Evolutionary conservation across 2,797 vertebrate species (phyloP).

Genomic region (Sebastes taczanowskii): DNA sequence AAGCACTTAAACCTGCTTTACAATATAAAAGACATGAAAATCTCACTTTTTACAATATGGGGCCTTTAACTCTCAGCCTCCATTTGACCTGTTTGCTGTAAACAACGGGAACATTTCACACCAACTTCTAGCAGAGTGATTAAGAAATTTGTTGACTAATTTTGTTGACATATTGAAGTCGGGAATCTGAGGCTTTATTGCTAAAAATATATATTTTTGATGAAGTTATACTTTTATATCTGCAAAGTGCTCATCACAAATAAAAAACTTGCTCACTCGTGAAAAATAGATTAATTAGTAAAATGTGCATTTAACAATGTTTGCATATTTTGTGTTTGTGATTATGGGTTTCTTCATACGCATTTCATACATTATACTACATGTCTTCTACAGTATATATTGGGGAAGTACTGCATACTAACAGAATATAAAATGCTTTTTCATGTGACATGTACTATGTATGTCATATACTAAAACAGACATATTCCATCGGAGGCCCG

Average conservation of each 20-base stretch:
- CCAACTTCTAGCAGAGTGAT: background rate
- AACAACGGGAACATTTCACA: background rate
- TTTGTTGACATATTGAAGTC: background rate
- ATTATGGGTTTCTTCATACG: background rate
- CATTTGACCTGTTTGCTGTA: background rate
- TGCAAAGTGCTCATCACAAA: background rate
- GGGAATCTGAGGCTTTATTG: background rate
- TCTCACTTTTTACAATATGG: too few relatives aligned
- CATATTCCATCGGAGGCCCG: too few relatives aligned
- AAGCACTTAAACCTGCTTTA: too few relatives aligned
- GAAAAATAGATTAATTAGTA: background rate
- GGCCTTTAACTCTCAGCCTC: too few relatives aligned
- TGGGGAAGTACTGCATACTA: too few relatives aligned
- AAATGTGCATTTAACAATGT: background rate
- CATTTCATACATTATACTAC: background rate
- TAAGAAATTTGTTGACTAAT: background rate
- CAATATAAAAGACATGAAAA: too few relatives aligned
- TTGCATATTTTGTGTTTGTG: background rate
- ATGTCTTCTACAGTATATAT: background rate
- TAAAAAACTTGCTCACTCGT: background rate
- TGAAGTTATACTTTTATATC: background rate
- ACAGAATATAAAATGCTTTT: background rate
- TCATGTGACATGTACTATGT: background rate
- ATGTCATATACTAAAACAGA: background rate
- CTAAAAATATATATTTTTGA: background rate